Evolutionary conservation across 1,140 invertebrate genomes (phyloP).

Genomic region (Drosophila rhopaloa): DNA sequence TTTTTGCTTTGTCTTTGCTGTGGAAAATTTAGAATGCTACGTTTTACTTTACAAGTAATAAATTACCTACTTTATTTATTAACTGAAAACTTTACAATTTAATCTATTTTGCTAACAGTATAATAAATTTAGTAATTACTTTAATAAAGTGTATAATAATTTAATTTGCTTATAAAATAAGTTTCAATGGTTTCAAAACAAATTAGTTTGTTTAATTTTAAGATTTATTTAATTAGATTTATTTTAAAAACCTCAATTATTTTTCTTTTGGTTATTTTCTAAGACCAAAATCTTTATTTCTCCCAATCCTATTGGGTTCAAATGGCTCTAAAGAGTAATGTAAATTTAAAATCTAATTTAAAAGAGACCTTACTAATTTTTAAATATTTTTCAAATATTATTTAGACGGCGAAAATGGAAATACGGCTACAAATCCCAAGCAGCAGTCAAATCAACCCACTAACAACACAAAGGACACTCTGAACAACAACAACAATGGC

Average conservation of each 20-base stretch:
- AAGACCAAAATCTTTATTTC: background rate
- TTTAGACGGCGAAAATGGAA: slow-evolving; percentile 48
- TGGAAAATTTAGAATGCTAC: background rate
- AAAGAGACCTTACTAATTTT: background rate
- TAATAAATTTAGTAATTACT: no score
- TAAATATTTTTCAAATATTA: background rate
- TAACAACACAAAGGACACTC: slow-evolving; percentile 55
- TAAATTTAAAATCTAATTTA: background rate
- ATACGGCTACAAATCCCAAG: slow-evolving; percentile 43
- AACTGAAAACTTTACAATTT: no score
- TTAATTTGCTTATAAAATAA: no score
- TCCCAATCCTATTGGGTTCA: background rate
- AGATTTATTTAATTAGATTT: no score
- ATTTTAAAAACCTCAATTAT: no score
- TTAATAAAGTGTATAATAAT: no score
- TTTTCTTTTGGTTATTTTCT: no score
- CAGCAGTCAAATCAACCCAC: slow-evolving; percentile 40
- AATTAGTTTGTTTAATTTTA: no score
- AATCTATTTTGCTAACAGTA: no score
- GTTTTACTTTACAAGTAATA: no score
- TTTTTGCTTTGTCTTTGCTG: background rate
- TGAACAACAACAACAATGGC: slow-evolving; percentile 60
- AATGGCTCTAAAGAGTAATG: background rate
- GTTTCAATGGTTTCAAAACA: no score
- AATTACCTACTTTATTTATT: no score